Conservation (phyloP, 2,797 vertebrate genomes). For the Gadopsis marmoratus region DNA sequence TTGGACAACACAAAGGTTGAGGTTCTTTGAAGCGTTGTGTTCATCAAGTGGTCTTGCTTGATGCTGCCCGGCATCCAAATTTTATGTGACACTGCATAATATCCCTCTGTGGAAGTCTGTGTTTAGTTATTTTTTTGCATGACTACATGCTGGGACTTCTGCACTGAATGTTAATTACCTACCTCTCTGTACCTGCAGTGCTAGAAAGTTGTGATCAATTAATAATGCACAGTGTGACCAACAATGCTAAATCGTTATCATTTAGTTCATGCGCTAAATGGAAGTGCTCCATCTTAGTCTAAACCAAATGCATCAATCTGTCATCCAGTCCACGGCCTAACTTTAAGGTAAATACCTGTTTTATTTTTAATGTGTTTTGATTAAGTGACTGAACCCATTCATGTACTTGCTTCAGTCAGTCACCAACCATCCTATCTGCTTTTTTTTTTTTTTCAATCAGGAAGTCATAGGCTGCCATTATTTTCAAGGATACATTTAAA, state of each 20-base stretch:
- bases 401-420: background rate
- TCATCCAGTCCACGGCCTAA: background rate
- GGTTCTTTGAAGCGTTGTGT: conserved; percentile 10
- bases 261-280: conserved; percentile 3
- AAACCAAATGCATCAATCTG: background rate
- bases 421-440: background rate
- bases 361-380: background rate
- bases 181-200: conserved; percentile 14
- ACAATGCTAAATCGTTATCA: background rate
- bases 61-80: conserved; percentile 9
- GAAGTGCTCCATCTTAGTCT: background rate
- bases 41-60: background rate
- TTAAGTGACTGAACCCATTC: background rate
- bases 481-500: conserved; percentile 11
- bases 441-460: background rate
- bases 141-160: conserved; percentile 5
- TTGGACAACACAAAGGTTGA: conserved; percentile 21
- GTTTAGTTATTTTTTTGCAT: conserved; percentile 16
- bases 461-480: background rate
- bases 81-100: conserved; percentile 42
- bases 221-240: conserved; percentile 5
- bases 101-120: background rate
- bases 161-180: conserved; percentile 26
- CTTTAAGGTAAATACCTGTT: background rate
- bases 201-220: conserved; percentile 1